Evolutionary conservation across 2,797 vertebrate species (phyloP).

Genomic region (Coranthus polyacanthus): DNA sequence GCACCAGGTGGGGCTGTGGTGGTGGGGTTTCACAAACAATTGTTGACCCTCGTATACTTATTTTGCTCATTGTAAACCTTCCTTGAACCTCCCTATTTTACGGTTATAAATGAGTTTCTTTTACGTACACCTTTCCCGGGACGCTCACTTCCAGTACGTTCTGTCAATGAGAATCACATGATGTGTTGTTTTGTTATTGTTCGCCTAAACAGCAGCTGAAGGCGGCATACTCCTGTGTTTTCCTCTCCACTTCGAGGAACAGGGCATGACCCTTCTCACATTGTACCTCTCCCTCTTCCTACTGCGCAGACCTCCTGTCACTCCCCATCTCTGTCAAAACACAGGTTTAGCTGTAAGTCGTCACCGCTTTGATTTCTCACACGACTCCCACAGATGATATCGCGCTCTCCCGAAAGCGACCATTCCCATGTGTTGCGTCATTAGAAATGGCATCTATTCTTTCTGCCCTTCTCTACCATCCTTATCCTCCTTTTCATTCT

Average conservation of each 20-base stretch:
- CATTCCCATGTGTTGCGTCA: too few relatives aligned
- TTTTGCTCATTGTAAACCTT: conserved; percentile 16
- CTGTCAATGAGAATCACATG: conserved; percentile 54
- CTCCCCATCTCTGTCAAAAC: conserved; percentile 33
- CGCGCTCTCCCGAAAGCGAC: too few relatives aligned
- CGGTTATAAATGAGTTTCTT: conserved; percentile 20
- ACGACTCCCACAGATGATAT: conserved; percentile 10
- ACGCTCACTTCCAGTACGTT: conserved; percentile 33
- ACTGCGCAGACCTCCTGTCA: conserved; percentile 26
- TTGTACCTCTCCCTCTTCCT: conserved; percentile 65
- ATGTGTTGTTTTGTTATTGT: conserved; percentile 70
- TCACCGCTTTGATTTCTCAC: conserved; percentile 18
- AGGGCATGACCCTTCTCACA: conserved; percentile 55
- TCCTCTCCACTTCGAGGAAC: conserved; percentile 71
- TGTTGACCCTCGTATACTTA: conserved; percentile 16
- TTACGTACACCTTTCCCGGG: conserved; percentile 38
- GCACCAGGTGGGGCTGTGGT: background rate
- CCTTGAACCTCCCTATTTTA: conserved; percentile 17
- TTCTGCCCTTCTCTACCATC: background rate
- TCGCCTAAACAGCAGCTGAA: conserved; percentile 32
- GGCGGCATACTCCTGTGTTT: conserved; percentile 63
- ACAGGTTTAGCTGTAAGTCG: conserved; percentile 12
- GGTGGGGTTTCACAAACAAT: background rate
- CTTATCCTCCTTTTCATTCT: background rate
- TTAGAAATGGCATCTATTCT: background rate